Base-by-base conservation (phyloP, 2,888 invertebrate species). In the Meiosimyza platycephala region DNA sequence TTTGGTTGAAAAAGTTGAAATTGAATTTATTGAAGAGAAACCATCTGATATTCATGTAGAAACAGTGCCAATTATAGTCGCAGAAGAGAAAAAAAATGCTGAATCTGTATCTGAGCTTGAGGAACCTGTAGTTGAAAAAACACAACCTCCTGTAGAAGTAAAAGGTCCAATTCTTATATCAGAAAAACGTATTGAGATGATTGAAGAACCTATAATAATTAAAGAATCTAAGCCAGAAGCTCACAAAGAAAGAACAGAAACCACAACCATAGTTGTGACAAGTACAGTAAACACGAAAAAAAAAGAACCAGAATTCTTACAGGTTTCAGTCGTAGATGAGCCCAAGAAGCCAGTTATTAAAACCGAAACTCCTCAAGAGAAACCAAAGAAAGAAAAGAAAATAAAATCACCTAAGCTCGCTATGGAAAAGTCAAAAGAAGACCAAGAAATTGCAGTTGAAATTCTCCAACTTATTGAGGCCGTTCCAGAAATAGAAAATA, bases 111-210 rank as follows among this genome's bases (percentile, higher is more conserved):
- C 67, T 12, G 72, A 74, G 9, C 40, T 7, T 40, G 9, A 18
- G 47, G 50, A 22, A 76, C 71, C 72, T 5, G 13, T 80, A 3
- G 6, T 6, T 40, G 40, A 83, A 84, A 70, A 80, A 85, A 76
- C 79, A 83, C 0, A 82, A n/a, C n/a, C 16, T 9, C 51, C 54
- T 54, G 67, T 71, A 33, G 15, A 48, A 5, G 16, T 1, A 15
- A n/a, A 52, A 60, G 50, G 4, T n/a, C 13, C 16, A 22, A 15
- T 12, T 3, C n/a, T 48, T 6, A 33, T 15, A 1, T 40, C 9
- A 40, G 51, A 64, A 22, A 48, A 64, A 22, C 47, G 0, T 16
- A 47, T n/a, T 40, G 64, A 64, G n/a, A 64, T 28, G 13, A 33
- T 40, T n/a, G 47, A 62, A 65, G n/a, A 18, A 13, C 40, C n/a